Evolutionary conservation across 2,113 vertebrate species (phyloP).

Genomic region (Himantopus leucocephalus): DNA sequence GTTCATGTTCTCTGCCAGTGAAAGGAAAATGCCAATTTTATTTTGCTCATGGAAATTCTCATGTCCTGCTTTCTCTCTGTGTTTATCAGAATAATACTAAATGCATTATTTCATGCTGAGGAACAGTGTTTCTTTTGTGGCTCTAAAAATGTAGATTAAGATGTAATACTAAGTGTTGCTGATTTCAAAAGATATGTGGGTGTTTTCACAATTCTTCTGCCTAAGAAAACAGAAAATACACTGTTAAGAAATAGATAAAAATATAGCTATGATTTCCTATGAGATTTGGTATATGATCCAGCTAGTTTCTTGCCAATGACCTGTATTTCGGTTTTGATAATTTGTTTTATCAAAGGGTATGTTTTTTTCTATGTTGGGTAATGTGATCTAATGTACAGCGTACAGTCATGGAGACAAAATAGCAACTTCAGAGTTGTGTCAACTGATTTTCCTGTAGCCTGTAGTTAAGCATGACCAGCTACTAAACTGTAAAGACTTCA

Average conservation of each 20-base stretch:
- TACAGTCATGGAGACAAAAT: neutral
- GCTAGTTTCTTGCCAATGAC: neutral
- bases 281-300: neutral
- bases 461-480: neutral
- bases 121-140: neutral
- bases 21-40: neutral
- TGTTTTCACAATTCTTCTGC: neutral
- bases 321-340: neutral
- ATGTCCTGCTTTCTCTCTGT: neutral
- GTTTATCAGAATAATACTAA: neutral
- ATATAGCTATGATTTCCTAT: neutral
- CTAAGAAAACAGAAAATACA: neutral
- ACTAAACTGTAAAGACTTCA: neutral
- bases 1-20: neutral
- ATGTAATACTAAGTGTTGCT: neutral
- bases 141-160: neutral
- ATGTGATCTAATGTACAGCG: neutral
- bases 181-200: fast-evolving
- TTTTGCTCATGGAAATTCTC: neutral
- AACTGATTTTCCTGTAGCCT: neutral
- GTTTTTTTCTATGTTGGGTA: neutral
- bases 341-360: neutral
- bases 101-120: neutral
- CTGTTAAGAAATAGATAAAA: neutral
- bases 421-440: neutral